Evolutionary conservation across 2,113 vertebrate species (phyloP).

Genomic region (Psephotus haematonotus): DNA sequence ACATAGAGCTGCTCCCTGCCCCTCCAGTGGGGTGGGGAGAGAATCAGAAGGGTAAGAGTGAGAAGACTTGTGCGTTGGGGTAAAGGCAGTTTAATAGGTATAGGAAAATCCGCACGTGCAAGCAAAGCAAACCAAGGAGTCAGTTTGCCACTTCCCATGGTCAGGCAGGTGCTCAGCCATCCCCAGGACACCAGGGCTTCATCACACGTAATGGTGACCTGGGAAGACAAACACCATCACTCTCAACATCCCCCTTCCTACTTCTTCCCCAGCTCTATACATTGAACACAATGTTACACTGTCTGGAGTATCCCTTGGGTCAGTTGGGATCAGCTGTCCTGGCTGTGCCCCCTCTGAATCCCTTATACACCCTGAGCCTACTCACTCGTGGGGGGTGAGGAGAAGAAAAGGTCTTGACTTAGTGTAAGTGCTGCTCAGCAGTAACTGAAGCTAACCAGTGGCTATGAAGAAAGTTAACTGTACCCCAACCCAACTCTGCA

Average conservation of each 20-base stretch:
- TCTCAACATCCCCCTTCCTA: not conserved
- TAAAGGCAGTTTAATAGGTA: not conserved
- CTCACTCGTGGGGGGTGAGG: not conserved
- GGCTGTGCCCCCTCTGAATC: not conserved
- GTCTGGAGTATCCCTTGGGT: not conserved
- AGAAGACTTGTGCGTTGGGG: not conserved
- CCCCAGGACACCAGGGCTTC: not conserved
- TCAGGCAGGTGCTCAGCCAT: not conserved
- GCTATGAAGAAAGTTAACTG: not conserved
- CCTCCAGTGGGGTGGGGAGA: not conserved
- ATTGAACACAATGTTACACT: not conserved
- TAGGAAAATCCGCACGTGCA: not conserved
- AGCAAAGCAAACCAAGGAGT: not conserved
- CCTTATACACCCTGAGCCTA: not conserved
- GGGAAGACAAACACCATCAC: not conserved
- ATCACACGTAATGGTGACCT: not conserved
- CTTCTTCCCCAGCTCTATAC: not conserved
- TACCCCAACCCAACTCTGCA: not conserved
- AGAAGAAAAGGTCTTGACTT: not conserved
- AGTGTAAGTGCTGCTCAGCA: not conserved
- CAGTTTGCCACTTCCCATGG: not conserved
- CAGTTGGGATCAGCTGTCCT: not conserved
- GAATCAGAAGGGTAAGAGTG: not conserved
- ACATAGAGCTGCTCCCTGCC: not conserved
- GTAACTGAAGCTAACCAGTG: not conserved